These are phyloP conservation scores for Hylaeus anthracinus DNA, from an alignment of 1,140 invertebrate species.

Conservation along the genomic window DNA sequence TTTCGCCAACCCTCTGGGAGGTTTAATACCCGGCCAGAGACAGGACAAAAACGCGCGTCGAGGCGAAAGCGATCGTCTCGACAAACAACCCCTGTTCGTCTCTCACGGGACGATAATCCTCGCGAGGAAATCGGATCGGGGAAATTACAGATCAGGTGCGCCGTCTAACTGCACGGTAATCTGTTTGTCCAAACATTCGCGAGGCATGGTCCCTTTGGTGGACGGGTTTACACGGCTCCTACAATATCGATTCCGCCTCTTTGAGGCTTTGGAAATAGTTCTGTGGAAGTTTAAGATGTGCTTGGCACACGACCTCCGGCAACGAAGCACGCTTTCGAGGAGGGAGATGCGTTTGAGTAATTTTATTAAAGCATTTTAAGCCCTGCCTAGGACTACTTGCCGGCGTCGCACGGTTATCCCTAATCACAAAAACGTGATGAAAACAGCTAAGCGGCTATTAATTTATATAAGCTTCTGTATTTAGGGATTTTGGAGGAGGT, in stretches of 20 bases:
- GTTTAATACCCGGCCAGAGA: background rate
- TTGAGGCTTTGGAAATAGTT: constrained; percentile 31
- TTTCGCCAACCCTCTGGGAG: background rate
- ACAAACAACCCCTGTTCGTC: background rate
- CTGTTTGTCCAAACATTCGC: constrained; percentile 41
- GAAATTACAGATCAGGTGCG: constrained; percentile 17
- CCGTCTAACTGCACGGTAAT: constrained; percentile 19
- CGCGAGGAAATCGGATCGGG: constrained; percentile 30
- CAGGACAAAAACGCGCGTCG: constrained; percentile 7
- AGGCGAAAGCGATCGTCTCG: constrained; percentile 16
- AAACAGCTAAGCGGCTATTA: too few relatives aligned
- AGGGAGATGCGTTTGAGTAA: too few relatives aligned
- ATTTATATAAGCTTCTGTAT: too few relatives aligned
- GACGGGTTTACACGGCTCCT: constrained; percentile 38
- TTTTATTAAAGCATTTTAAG: too few relatives aligned
- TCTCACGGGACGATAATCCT: background rate
- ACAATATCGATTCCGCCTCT: constrained; percentile 22
- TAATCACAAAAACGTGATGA: too few relatives aligned
- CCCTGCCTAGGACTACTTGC: too few relatives aligned
- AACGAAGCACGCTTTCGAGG: background rate
- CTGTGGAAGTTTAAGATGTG: constrained; percentile 56
- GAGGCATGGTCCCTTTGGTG: background rate
- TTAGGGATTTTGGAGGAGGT: too few relatives aligned
- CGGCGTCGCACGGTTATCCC: too few relatives aligned
- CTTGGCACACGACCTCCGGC: constrained; percentile 60